Evolutionary conservation across 2,797 vertebrate species (phyloP).

Genomic region (Hipposideros larvatus): DNA sequence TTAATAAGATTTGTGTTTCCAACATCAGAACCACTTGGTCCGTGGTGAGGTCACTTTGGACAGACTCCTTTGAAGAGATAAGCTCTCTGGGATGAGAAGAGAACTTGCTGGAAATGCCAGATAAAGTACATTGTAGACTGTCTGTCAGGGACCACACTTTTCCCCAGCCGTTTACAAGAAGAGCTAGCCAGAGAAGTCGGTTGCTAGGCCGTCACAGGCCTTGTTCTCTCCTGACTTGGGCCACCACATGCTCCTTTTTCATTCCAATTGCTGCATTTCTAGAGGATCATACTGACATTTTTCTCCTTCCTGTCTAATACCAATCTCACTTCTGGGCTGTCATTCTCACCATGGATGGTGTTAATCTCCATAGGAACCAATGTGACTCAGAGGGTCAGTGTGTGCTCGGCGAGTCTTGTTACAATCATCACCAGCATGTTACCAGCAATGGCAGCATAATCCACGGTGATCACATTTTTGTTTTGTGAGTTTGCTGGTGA

Average conservation of each 20-base stretch:
- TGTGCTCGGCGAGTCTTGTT: conserved; percentile 75
- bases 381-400: conserved; percentile 75
- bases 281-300: conserved; percentile 70
- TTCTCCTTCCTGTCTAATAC: conserved; percentile 72
- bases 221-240: conserved; percentile 67
- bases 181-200: conserved; percentile 63
- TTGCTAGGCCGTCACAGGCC: conserved; percentile 63
- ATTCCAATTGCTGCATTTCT: conserved; percentile 77
- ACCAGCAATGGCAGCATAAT: conserved; percentile 67
- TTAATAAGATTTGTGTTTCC: neutral
- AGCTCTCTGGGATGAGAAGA: conserved; percentile 29
- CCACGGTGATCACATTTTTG: conserved; percentile 69
- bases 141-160: conserved; percentile 61
- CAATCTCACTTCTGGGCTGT: conserved; percentile 67
- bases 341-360: conserved; percentile 69
- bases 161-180: conserved; percentile 71
- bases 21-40: neutral
- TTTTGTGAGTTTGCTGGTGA: conserved; percentile 68
- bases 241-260: conserved; percentile 69
- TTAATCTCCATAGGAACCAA: conserved; percentile 79
- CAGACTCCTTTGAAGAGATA: conserved; percentile 10
- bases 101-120: conserved; percentile 66
- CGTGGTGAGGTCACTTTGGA: neutral
- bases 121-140: conserved; percentile 62
- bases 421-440: conserved; percentile 72